Percentiles rank a stretch among this genome's conserved stretches.
phyloP scores from a whole-genome alignment of 1,140 invertebrate species.

The Scaptomyza montana region DNA sequence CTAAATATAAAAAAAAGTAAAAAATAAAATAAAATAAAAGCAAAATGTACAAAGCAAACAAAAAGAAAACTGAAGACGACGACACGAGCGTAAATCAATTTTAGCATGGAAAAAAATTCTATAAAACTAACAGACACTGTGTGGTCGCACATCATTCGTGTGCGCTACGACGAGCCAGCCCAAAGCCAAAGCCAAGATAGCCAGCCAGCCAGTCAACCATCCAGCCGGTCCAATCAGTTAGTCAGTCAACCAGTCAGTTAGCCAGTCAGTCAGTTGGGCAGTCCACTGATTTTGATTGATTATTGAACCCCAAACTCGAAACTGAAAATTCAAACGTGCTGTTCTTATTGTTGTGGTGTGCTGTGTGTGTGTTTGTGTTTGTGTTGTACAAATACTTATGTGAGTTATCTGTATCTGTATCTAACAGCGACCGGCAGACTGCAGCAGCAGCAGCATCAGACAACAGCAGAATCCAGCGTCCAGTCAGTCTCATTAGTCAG shows the following conservation, averaged over 20 bases:
- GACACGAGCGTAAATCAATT: constrained; percentile 80
- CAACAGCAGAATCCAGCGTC: constrained; percentile 34
- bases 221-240: constrained; percentile 10
- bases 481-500: constrained; percentile 52
- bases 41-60: constrained; percentile 72
- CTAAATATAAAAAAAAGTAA: constrained; percentile 31
- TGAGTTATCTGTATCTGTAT: constrained; percentile 48
- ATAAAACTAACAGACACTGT: constrained; percentile 83
- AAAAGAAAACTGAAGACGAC: constrained; percentile 80
- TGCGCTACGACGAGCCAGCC: constrained; percentile 64
- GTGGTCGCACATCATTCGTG: constrained; percentile 77
- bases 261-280: constrained; percentile 29
- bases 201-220: constrained; percentile 29
- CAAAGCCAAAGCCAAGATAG: constrained; percentile 57
- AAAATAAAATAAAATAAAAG: constrained; percentile 36
- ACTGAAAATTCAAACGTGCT: constrained; percentile 59
- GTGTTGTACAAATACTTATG: constrained; percentile 13
- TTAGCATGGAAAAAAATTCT: constrained; percentile 82
- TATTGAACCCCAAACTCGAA: constrained; percentile 66
- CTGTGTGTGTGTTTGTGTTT: not conserved
- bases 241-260: constrained; percentile 24
- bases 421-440: constrained; percentile 59
- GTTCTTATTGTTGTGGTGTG: not conserved
- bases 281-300: constrained; percentile 73
- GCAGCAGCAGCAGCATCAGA: constrained; percentile 33